Conservation (phyloP, 2,797 vertebrate species). For the Eidolon dupreanum region DNA sequence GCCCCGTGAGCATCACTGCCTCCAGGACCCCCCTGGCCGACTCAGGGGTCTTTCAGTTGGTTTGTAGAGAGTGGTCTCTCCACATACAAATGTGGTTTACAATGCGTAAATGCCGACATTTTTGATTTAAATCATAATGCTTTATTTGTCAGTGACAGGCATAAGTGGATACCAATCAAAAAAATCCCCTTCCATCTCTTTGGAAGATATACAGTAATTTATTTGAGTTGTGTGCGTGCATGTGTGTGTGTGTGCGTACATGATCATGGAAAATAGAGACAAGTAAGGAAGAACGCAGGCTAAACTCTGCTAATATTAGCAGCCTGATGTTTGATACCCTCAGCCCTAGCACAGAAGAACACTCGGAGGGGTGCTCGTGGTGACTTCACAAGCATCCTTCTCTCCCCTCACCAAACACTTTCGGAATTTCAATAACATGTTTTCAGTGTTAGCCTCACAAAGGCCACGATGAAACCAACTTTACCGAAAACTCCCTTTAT, state of each 20-base stretch:
- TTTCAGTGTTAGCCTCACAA: not conserved
- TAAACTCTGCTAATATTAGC: not conserved
- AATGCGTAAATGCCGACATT: not conserved
- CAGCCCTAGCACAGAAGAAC: not conserved
- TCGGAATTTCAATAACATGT: not conserved
- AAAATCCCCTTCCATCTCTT: not conserved
- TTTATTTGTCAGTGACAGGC: not conserved
- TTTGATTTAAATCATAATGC: not conserved
- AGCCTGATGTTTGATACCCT: not conserved
- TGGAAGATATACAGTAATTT: not conserved
- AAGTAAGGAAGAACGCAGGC: not conserved
- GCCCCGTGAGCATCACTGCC: not conserved
- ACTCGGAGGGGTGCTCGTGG: not conserved
- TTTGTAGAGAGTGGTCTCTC: not conserved
- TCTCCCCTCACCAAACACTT: not conserved
- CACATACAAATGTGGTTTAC: not conserved
- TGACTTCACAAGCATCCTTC: not conserved
- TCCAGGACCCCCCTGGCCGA: not conserved
- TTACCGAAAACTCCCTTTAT: not conserved
- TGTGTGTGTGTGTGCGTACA: not conserved
- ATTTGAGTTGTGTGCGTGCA: not conserved
- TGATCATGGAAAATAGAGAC: not conserved
- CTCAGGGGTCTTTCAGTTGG: not conserved
- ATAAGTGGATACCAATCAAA: not conserved
- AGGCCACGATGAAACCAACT: not conserved